phyloP scores from a whole-genome alignment of 2,888 invertebrate genomes.

The Philereme vetulata region DNA sequence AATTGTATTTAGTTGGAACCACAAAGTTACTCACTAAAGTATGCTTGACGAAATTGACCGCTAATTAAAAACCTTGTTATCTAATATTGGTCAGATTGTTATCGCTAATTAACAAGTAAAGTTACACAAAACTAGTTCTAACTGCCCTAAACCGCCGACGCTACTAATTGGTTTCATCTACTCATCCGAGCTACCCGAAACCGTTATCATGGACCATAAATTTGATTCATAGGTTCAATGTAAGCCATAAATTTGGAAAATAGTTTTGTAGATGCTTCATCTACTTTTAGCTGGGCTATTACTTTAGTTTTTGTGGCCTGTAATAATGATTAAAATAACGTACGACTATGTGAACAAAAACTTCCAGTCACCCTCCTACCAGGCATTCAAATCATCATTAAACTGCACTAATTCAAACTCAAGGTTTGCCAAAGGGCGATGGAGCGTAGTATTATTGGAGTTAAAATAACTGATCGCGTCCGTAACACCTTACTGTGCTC shows the following conservation, averaged over 20 bases:
- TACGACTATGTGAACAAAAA: background rate
- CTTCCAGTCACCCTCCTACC: no score
- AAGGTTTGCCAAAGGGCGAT: no score
- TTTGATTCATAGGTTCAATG: conserved; percentile 52
- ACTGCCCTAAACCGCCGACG: conserved; percentile 21
- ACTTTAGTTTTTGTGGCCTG: conserved; percentile 13
- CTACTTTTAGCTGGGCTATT: conserved; percentile 17
- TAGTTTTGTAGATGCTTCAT: conserved; percentile 39
- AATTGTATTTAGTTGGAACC: no score
- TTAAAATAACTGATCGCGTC: no score
- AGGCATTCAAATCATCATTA: no score
- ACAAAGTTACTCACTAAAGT: no score
- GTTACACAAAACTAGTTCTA: conserved; percentile 19
- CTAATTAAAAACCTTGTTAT: no score
- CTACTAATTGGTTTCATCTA: conserved; percentile 50
- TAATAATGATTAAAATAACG: conserved; percentile 15
- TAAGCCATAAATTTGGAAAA: conserved; percentile 47
- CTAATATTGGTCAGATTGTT: background rate
- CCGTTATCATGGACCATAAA: conserved; percentile 52
- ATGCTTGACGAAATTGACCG: no score
- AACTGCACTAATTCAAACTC: no score
- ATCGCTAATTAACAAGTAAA: conserved; percentile 23
- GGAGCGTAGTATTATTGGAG: no score
- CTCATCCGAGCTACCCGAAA: conserved; percentile 42
- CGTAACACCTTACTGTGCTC: no score